Percentiles rank a stretch among this genome's conserved stretches.
These are phyloP conservation scores for Indicator indicator DNA, from an alignment of 2,113 vertebrate species.

Conservation along the genomic window DNA sequence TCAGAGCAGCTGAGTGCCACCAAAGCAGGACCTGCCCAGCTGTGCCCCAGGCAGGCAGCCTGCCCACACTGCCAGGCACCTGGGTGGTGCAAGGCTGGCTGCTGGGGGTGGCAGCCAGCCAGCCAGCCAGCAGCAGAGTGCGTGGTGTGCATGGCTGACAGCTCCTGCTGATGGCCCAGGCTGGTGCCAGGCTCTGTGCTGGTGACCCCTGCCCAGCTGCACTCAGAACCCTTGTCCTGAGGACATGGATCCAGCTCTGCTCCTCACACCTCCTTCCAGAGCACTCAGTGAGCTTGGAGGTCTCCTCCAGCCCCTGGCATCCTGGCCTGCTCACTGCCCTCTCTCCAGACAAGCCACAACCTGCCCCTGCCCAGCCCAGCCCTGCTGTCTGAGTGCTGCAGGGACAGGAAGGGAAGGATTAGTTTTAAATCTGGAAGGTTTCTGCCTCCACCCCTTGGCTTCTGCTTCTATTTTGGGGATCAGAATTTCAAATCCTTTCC, in stretches of 20 bases:
- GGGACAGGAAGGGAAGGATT: neutral
- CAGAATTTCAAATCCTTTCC: neutral
- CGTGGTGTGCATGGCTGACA: no score
- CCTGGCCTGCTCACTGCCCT: neutral
- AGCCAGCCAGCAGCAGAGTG: neutral
- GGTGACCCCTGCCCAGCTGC: neutral
- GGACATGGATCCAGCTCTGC: neutral
- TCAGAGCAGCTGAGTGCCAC: neutral
- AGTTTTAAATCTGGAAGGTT: neutral
- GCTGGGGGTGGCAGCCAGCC: neutral
- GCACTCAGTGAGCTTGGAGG: no score
- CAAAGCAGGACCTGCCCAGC: neutral
- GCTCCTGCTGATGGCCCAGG: neutral
- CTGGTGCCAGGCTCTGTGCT: rapidly evolving
- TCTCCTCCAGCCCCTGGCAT: no score
- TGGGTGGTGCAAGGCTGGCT: neutral
- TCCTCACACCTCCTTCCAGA: no score
- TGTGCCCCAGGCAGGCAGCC: neutral
- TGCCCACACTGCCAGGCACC: neutral
- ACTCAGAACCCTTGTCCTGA: neutral
- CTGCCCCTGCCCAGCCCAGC: neutral
- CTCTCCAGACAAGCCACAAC: neutral
- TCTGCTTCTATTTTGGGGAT: neutral
- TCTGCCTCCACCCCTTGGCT: neutral
- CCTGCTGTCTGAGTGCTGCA: neutral